Conservation (phyloP, 2,888 invertebrate species). For the Choristoneura rosaceana region DNA sequence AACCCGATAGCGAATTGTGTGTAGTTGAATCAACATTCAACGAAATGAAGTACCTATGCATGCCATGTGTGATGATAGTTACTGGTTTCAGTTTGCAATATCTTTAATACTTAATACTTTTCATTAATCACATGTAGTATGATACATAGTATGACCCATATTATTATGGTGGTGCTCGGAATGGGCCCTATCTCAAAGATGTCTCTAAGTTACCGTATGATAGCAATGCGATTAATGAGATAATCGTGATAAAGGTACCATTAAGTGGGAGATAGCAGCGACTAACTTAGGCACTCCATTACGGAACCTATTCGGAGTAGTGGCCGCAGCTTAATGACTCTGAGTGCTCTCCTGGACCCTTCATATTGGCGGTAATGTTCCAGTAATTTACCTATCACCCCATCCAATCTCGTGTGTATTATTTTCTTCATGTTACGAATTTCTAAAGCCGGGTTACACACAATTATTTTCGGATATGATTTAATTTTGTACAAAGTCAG, state of each 20-base stretch:
- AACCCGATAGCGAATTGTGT: not conserved
- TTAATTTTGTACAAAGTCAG: conserved; percentile 13
- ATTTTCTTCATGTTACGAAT: conserved; percentile 45
- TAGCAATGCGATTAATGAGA: conserved; percentile 15
- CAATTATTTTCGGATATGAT: conserved; percentile 30
- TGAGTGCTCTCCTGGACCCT: conserved; percentile 64
- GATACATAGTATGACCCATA: too few species aligned
- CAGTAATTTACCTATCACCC: conserved; percentile 44
- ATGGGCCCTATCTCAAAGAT: too few species aligned
- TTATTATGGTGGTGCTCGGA: too few species aligned
- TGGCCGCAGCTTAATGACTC: conserved; percentile 64
- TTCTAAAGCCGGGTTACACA: conserved; percentile 17
- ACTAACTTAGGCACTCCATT: conserved; percentile 69
- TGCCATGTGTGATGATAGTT: not conserved
- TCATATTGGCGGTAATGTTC: conserved; percentile 48
- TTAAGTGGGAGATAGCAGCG: conserved; percentile 56
- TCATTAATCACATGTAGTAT: too few species aligned
- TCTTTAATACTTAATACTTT: too few species aligned
- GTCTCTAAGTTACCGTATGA: not conserved
- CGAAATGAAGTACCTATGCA: not conserved
- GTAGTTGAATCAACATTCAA: too few species aligned
- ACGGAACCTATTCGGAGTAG: conserved; percentile 65
- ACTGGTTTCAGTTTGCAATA: not conserved
- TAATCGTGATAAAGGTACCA: conserved; percentile 55
- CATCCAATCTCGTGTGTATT: conserved; percentile 37